phyloP scores from a whole-genome alignment of 1,140 invertebrate species.

The Brachionus angularis region DNA sequence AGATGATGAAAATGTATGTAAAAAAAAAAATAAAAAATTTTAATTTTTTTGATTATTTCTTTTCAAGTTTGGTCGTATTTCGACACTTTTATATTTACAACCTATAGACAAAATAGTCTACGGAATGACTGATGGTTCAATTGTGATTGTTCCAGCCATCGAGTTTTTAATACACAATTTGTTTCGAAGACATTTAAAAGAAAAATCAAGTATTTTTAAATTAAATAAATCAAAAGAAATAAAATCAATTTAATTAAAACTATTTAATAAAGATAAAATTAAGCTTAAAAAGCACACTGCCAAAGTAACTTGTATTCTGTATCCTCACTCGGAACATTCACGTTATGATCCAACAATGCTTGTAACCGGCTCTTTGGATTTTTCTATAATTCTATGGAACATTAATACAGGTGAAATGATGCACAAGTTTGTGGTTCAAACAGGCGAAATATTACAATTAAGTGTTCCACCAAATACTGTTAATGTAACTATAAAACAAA shows the following conservation, averaged over 20 bases:
- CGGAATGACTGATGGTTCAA: slow-evolving; percentile 88
- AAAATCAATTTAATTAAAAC: slow-evolving; percentile 67
- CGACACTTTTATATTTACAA: slow-evolving; percentile 70
- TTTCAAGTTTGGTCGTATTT: slow-evolving; percentile 32
- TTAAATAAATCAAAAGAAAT: slow-evolving; percentile 71
- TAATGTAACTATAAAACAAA: slow-evolving; percentile 74
- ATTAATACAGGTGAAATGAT: slow-evolving; percentile 80
- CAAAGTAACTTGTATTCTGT: slow-evolving; percentile 86
- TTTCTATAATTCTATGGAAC: slow-evolving; percentile 96
- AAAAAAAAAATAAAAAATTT: slow-evolving; percentile 56
- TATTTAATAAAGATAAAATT: neutral
- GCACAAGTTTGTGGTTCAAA: slow-evolving; percentile 93
- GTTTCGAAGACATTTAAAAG: slow-evolving; percentile 60
- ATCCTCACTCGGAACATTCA: slow-evolving; percentile 84
- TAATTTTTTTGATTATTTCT: no score
- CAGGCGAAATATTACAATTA: slow-evolving; percentile 75
- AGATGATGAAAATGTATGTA: neutral
- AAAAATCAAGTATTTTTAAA: slow-evolving; percentile 42
- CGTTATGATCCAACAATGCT: slow-evolving; percentile 86
- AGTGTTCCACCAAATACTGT: slow-evolving; percentile 85
- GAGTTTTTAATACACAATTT: slow-evolving; percentile 87
- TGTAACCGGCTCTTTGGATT: slow-evolving; percentile 92
- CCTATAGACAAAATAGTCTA: slow-evolving; percentile 86
- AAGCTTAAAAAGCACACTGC: slow-evolving; percentile 79
- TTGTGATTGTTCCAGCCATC: slow-evolving; percentile 91